phyloP scores from a whole-genome alignment of 2,888 invertebrate species.

The Aporophyla nigra region DNA sequence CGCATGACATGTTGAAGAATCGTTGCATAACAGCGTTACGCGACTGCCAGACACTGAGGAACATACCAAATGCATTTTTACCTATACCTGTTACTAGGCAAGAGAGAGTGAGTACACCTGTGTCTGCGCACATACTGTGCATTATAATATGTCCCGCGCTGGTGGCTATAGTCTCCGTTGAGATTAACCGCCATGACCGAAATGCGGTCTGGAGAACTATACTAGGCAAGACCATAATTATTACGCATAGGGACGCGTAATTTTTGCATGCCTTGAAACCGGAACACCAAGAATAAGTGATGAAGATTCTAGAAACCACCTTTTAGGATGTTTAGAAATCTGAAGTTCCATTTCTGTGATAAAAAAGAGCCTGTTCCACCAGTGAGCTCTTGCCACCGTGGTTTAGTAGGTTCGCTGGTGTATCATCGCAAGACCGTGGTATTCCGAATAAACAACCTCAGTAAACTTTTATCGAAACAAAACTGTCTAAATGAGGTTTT shows the following conservation, averaged over 20 bases:
- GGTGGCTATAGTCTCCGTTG: no score
- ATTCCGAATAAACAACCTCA: neutral
- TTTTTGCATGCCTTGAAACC: neutral
- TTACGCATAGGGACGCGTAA: neutral
- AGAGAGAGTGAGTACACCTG: no score
- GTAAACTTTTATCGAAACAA: neutral
- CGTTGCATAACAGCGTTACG: constrained; percentile 6
- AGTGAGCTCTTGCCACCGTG: neutral
- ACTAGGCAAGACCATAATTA: neutral
- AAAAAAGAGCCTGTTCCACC: neutral
- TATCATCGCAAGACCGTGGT: neutral
- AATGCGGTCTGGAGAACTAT: neutral
- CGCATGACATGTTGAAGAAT: neutral
- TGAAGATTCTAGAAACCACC: neutral
- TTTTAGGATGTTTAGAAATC: neutral
- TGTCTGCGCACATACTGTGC: no score
- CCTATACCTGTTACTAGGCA: neutral
- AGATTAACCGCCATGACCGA: no score
- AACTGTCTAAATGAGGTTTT: neutral
- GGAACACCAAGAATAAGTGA: no score
- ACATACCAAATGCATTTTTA: neutral
- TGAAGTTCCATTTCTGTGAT: neutral
- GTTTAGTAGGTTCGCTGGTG: neutral
- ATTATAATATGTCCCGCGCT: no score
- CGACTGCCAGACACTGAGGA: neutral